Evolutionary conservation across 2,888 invertebrate genomes (phyloP).

Genomic region (Tiphia femorata): DNA sequence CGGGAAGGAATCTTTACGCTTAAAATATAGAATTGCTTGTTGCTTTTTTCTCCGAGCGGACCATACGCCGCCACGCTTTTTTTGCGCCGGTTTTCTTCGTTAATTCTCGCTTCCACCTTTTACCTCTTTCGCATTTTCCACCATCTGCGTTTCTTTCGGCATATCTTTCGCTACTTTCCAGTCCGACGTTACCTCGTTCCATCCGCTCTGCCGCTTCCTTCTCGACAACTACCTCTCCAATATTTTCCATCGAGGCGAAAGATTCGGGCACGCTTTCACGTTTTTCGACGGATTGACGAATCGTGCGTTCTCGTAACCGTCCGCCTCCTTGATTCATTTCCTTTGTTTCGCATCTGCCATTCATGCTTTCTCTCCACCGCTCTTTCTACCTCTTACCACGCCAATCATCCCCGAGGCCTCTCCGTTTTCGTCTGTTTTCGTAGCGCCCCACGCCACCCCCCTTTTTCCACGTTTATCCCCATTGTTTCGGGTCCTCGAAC

Average conservation of each 20-base stretch:
- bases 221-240: no score
- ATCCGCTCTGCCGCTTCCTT: neutral
- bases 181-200: neutral
- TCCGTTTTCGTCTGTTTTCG: neutral
- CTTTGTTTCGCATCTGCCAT: neutral
- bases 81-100: neutral
- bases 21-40: no score
- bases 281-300: neutral
- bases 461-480: neutral
- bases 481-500: conserved; percentile 18
- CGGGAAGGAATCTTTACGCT: no score
- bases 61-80: neutral
- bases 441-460: neutral
- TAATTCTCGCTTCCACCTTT: neutral
- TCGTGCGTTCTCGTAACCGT: neutral
- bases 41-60: no score
- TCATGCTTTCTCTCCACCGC: neutral
- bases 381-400: neutral
- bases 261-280: no score
- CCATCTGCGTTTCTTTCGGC: neutral
- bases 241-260: no score
- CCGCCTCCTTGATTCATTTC: neutral
- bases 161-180: neutral
- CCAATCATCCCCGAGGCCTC: neutral
- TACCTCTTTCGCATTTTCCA: neutral